These are phyloP conservation scores for Chelonia mydas DNA, from an alignment of 2,797 vertebrate species.

Conservation along the genomic window DNA sequence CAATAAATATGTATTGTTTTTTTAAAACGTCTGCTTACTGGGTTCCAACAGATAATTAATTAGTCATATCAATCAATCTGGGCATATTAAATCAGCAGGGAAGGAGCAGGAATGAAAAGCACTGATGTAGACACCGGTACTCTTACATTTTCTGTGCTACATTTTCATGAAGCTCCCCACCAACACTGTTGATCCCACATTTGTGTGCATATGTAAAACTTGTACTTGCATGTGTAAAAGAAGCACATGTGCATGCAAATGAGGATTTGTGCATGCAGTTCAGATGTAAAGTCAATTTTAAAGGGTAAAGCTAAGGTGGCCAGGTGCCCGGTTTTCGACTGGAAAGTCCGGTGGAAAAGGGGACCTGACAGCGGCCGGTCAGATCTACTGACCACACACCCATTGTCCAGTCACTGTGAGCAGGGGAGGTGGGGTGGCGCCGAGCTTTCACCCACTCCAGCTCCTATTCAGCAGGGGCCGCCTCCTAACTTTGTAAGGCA, in stretches of 20 bases:
- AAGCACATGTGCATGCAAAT: neutral
- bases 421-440: too few species aligned
- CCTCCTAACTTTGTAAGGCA: too few species aligned
- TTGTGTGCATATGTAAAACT: neutral
- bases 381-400: too few species aligned
- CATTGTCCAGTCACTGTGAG: too few species aligned
- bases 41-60: neutral
- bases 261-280: neutral
- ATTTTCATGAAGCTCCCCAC: neutral
- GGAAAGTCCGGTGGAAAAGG: too few species aligned
- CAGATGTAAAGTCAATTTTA: neutral
- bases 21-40: neutral
- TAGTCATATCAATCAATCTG: neutral
- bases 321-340: too few species aligned
- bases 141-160: neutral
- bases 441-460: too few species aligned
- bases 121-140: neutral
- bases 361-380: too few species aligned
- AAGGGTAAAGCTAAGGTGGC: neutral
- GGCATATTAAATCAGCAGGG: neutral
- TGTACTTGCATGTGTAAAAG: neutral
- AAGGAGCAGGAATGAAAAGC: neutral
- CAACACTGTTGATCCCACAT: neutral
- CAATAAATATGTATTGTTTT: neutral
- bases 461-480: too few species aligned